These are phyloP conservation scores for Hypomecis atomaria DNA, from an alignment of 2,888 invertebrate genomes.

Conservation along the genomic window DNA sequence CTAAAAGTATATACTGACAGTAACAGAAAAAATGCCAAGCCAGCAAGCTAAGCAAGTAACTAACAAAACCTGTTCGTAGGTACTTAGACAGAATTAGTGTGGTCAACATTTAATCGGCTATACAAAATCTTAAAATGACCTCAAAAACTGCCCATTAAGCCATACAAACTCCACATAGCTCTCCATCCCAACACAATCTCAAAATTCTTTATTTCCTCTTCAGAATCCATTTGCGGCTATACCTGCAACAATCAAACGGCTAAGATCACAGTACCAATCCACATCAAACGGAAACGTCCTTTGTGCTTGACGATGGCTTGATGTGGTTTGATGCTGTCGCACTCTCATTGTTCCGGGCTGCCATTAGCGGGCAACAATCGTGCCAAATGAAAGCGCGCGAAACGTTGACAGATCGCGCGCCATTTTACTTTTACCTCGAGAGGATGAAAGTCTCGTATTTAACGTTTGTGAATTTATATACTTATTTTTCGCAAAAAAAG, in stretches of 20 bases:
- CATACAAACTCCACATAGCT: too few relatives aligned
- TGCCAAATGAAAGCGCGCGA: slow-evolving; percentile 65
- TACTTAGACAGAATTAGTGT: too few relatives aligned
- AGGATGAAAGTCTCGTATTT: slow-evolving; percentile 43
- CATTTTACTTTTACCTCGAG: slow-evolving; percentile 70
- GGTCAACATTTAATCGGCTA: too few relatives aligned
- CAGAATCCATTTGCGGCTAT: slow-evolving; percentile 30
- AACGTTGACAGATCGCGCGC: slow-evolving; percentile 75
- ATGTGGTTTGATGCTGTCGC: slow-evolving; percentile 46
- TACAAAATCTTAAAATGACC: neutral
- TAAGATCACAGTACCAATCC: slow-evolving; percentile 61
- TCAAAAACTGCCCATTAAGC: neutral
- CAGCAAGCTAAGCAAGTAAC: too few relatives aligned
- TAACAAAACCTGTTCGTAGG: too few relatives aligned
- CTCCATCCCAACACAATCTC: neutral
- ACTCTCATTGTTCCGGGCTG: slow-evolving; percentile 75
- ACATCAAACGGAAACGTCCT: slow-evolving; percentile 76
- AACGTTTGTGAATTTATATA: slow-evolving; percentile 40
- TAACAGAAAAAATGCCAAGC: too few relatives aligned
- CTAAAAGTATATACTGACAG: too few relatives aligned
- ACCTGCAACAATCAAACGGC: slow-evolving; percentile 38
- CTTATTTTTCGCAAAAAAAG: too few relatives aligned
- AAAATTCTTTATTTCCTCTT: slow-evolving; percentile 4
- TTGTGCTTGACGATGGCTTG: slow-evolving; percentile 55
- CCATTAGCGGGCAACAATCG: slow-evolving; percentile 78